Percentiles rank a stretch among this genome's conserved stretches.
These are phyloP conservation scores for Sus scrofa DNA, from an alignment of 2,113 vertebrate genomes.

Conservation along the genomic window T2T-Sscrofa CM000812.6:278040501-278041000, in stretches of 20 bases:
- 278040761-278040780: background rate
- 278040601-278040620: background rate
- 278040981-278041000: background rate
- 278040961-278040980: background rate
- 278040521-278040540: conserved; percentile 39
- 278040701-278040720: background rate
- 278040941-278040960: background rate
- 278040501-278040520: conserved; percentile 34
- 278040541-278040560: conserved; percentile 41
- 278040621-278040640: conserved; percentile 41
- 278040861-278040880: background rate
- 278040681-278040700: background rate
- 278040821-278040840: background rate
- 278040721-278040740: conserved; percentile 59
- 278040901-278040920: background rate
- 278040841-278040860: background rate
- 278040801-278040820: background rate
- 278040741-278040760: conserved; percentile 18
- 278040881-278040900: conserved; percentile 18
- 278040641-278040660: conserved; percentile 37
- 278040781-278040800: background rate
- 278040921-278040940: conserved; percentile 13
- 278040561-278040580: conserved; percentile 40
- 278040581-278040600: conserved; percentile 49
- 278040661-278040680: conserved; percentile 31